Conservation (phyloP, 2,888 invertebrate genomes). For the Ormia ochracea region DNA sequence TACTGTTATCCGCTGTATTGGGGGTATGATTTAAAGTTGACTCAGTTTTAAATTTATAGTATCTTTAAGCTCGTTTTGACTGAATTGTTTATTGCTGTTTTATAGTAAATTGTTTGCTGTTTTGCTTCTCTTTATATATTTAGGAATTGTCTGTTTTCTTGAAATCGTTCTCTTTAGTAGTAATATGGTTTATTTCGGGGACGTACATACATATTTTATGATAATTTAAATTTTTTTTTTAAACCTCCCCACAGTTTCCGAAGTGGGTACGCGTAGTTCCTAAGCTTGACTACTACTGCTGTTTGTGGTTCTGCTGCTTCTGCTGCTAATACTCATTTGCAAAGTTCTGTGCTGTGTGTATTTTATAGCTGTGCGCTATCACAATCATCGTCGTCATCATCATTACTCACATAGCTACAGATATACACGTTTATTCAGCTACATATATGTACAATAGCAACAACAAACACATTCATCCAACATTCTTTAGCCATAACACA, state of each 20-base stretch:
- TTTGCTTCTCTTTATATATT: conserved; percentile 38
- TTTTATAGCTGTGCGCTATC: conserved; percentile 58
- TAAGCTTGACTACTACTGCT: conserved; percentile 58
- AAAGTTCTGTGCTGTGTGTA: conserved; percentile 51
- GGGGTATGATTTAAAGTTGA: neutral
- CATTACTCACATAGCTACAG: conserved; percentile 40
- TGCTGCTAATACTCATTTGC: conserved; percentile 57
- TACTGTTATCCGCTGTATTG: neutral
- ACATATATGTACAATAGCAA: conserved; percentile 37
- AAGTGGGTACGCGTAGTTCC: conserved; percentile 38
- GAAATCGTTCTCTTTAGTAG: conserved; percentile 28
- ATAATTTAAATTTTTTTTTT: conserved; percentile 6
- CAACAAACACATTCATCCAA: conserved; percentile 52
- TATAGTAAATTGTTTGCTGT: conserved; percentile 5
- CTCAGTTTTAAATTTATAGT: conserved; percentile 39
- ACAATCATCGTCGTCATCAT: conserved; percentile 60
- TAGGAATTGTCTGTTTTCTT: neutral
- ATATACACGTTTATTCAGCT: conserved; percentile 18
- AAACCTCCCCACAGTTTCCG: conserved; percentile 19
- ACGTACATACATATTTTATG: conserved; percentile 9
- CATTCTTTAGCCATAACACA: conserved; percentile 76
- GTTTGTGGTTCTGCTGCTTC: conserved; percentile 62
- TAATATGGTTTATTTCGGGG: conserved; percentile 24
- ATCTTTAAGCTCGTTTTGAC: conserved; percentile 47
- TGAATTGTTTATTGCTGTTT: conserved; percentile 36